Percentiles rank a stretch among this genome's conserved stretches.
Conservation (phyloP, 2,888 invertebrate genomes). For the Troides oblongomaculatus region DNA sequence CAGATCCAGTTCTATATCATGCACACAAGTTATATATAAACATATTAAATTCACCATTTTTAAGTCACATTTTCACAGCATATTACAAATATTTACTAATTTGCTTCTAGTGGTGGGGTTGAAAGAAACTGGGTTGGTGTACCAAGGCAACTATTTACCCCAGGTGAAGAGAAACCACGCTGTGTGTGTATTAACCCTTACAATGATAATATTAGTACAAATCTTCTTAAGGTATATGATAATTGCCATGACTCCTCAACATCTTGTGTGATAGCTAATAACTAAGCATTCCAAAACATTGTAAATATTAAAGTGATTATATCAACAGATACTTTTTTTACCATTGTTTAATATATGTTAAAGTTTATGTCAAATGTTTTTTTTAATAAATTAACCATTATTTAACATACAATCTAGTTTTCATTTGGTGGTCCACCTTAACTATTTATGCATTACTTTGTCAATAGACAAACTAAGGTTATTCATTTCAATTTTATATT, state of each 20-base stretch:
- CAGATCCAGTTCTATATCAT: no score
- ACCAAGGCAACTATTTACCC: slow-evolving; percentile 89
- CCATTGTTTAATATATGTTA: not conserved
- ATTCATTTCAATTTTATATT: no score
- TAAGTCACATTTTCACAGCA: no score
- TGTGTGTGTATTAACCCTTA: slow-evolving; percentile 89
- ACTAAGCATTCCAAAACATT: slow-evolving; percentile 7
- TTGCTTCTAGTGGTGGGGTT: slow-evolving; percentile 91
- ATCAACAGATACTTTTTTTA: not conserved
- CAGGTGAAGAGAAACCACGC: slow-evolving; percentile 82
- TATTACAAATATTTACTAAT: slow-evolving; percentile 11
- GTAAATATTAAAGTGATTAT: not conserved
- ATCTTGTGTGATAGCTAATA: slow-evolving; percentile 12
- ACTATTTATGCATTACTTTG: not conserved
- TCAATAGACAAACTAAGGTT: no score
- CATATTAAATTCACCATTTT: no score
- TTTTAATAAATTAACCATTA: not conserved
- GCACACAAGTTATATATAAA: no score
- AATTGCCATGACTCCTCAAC: slow-evolving; percentile 80
- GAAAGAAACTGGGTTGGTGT: slow-evolving; percentile 92
- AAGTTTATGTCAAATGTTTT: not conserved
- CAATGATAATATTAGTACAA: slow-evolving; percentile 63
- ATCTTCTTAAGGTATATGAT: slow-evolving; percentile 82
- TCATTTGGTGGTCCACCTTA: not conserved
- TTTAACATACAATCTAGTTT: not conserved